Evolutionary conservation across 2,888 invertebrate genomes (phyloP), one percentile per base, ranked within the genome.

Genomic region (Sarcophaga subvicina): DNA sequence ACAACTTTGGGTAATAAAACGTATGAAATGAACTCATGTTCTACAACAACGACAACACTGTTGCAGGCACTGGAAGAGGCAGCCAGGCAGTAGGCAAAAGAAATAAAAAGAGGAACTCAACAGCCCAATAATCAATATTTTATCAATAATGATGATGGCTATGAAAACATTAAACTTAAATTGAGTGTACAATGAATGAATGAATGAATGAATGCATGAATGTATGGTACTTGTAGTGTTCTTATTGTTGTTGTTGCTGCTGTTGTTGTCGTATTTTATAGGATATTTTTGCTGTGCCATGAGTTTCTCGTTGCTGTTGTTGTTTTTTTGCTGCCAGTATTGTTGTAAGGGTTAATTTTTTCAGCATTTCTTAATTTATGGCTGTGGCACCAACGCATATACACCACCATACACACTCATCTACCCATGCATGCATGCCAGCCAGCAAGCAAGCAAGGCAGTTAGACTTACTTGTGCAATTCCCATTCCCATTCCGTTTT

Each of bases 141-240:
- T 85, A 85, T 80, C 84, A 85, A 77, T 85, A 85, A 85, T 85
- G 80, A 85, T 85, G 80, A 85, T 80, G 84, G 84, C 84, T 85
- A 80, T 85, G 84, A 85, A 85, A 85, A 80, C 76, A 85, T 85
- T 80, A 85, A 85, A 85, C 76, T 85, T 77, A 85, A 85, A 85
- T 85, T 85, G 84, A 85, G 76, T 85, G 84, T 80, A 80, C 84
- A 80, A 72, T 82, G 37, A 37, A 37, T 37, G 37, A 8, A 37
- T 37, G 80, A 49, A 49, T 20, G 20, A 22, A 22, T 22, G 22
- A 37, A 37, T 37, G 37, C 1, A 37, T 37, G 80, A 49, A 49
- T 49, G 49, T 49, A 14, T 49, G 12, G 14, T 66, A 77, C 77
- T 83, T 82, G 64, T 69, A 22, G 47, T 12, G 49, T 14, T 49